phyloP scores from a whole-genome alignment of 1,140 invertebrate genomes.

The Spodoptera frugiperda region DNA sequence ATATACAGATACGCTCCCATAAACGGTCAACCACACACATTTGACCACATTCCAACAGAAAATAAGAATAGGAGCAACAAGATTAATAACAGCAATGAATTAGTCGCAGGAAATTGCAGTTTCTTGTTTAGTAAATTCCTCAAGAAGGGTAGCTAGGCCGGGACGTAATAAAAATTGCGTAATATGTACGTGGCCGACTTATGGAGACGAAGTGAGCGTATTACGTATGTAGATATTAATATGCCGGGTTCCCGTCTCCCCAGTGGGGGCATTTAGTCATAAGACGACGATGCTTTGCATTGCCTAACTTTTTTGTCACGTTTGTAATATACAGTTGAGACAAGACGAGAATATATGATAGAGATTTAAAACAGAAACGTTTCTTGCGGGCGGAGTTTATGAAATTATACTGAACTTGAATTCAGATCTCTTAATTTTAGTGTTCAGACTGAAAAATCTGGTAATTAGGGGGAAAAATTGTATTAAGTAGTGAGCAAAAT shows the following conservation, averaged over 20 bases:
- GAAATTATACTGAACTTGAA: too few species aligned
- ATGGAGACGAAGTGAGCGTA: conserved; percentile 61
- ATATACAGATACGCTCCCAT: background rate
- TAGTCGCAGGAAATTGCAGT: conserved; percentile 69
- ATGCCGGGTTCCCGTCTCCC: conserved; percentile 39
- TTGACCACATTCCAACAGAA: conserved; percentile 54
- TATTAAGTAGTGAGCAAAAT: too few species aligned
- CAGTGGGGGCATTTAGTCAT: conserved; percentile 46
- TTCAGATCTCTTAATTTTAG: too few species aligned
- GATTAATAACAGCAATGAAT: conserved; percentile 70
- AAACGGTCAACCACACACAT: conserved; percentile 23
- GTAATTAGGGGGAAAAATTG: too few species aligned
- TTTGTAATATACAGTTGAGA: conserved; percentile 33
- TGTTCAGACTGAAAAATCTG: too few species aligned
- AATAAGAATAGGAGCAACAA: conserved; percentile 61
- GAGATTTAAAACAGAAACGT: conserved; percentile 2
- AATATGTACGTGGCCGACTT: conserved; percentile 55
- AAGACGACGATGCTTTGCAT: conserved; percentile 27
- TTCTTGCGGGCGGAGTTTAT: background rate
- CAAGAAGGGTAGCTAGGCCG: conserved; percentile 50
- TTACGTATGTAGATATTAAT: conserved; percentile 61
- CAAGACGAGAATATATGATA: conserved; percentile 16
- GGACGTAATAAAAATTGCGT: conserved; percentile 64
- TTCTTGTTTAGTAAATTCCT: conserved; percentile 70
- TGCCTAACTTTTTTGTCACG: conserved; percentile 42